These are phyloP conservation scores for Melinopterus prodromus DNA, from an alignment of 2,888 invertebrate species.

Conservation along the genomic window DNA sequence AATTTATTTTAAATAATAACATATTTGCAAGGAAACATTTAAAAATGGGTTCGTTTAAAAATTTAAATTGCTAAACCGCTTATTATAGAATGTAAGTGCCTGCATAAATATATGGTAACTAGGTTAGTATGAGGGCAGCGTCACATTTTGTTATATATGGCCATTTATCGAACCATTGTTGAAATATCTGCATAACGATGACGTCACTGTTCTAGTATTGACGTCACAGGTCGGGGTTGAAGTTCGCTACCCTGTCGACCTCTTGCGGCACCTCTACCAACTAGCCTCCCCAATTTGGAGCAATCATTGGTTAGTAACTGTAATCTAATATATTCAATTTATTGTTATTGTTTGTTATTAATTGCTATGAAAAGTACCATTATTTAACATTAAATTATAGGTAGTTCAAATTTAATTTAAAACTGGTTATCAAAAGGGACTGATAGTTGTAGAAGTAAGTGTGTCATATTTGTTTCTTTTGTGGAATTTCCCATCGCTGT, in stretches of 20 bases:
- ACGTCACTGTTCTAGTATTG: background rate
- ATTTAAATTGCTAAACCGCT: no score
- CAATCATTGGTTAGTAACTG: background rate
- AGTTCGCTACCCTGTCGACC: background rate
- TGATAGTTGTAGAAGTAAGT: no score
- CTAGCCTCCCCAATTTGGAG: background rate
- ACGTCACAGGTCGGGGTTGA: background rate
- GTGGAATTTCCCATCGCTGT: background rate
- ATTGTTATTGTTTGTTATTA: no score
- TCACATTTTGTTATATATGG: background rate
- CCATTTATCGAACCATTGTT: background rate
- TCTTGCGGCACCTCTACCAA: background rate
- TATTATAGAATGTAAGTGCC: no score
- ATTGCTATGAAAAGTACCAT: no score
- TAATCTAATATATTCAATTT: background rate
- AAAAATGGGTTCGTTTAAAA: no score
- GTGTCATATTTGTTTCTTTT: background rate
- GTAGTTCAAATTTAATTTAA: no score
- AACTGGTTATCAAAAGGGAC: no score
- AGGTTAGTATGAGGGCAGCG: background rate
- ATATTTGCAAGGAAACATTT: no score
- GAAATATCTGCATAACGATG: background rate
- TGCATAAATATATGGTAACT: no score
- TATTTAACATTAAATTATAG: no score
- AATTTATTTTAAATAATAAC: no score